Conservation (phyloP, 1,140 invertebrate species). For the Lysiphlebus fabarum region DNA sequence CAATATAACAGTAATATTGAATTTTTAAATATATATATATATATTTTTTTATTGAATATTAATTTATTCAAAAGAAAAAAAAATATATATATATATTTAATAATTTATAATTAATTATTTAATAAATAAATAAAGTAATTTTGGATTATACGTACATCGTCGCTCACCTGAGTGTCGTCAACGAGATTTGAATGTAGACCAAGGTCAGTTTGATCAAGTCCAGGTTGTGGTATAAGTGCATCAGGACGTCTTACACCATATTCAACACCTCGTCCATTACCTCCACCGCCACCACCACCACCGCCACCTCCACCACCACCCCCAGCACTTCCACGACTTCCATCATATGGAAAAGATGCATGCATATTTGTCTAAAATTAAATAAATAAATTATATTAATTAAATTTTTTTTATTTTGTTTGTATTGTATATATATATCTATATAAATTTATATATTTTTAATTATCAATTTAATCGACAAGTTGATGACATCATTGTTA, state of each 20-base stretch:
- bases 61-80: too few relatives aligned
- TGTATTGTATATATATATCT: too few relatives aligned
- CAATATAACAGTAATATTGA: too few relatives aligned
- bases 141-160: constrained; percentile 53
- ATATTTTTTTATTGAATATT: too few relatives aligned
- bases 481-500: too few relatives aligned
- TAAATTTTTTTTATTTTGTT: too few relatives aligned
- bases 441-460: too few relatives aligned
- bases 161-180: constrained; percentile 57
- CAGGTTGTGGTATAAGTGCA: constrained; percentile 59
- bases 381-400: constrained; percentile 20
- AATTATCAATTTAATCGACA: too few relatives aligned
- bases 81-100: not conserved
- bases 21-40: too few relatives aligned
- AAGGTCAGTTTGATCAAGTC: constrained; percentile 54
- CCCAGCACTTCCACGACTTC: constrained; percentile 47
- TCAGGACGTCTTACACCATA: constrained; percentile 60
- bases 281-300: too few relatives aligned
- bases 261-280: constrained; percentile 42
- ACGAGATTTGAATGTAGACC: constrained; percentile 54
- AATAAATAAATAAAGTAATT: constrained; percentile 23
- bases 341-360: constrained; percentile 58
- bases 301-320: constrained; percentile 53
- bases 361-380: constrained; percentile 59
- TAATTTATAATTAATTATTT: not conserved